phyloP scores from a whole-genome alignment of 2,113 vertebrate genomes.

The Rhea americana region DNA sequence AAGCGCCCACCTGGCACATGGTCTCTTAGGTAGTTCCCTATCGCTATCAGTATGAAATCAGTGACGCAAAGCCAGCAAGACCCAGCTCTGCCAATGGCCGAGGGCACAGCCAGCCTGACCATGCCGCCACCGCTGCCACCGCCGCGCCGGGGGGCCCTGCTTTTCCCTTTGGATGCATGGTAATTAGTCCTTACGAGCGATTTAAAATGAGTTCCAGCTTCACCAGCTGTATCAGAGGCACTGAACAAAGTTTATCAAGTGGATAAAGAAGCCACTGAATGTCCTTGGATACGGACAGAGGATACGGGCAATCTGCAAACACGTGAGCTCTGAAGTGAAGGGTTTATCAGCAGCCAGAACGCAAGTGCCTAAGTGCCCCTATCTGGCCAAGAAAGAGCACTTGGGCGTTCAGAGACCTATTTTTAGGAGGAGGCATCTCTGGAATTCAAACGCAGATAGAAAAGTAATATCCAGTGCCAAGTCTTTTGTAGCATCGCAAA shows the following conservation, averaged over 20 bases:
- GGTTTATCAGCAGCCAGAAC: not conserved
- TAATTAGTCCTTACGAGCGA: not conserved
- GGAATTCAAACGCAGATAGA: conserved; percentile 40
- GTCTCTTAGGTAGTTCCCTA: not conserved
- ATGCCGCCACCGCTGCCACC: not conserved
- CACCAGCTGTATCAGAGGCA: not conserved
- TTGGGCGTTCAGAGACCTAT: conserved; percentile 53
- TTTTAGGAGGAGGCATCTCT: conserved; percentile 66
- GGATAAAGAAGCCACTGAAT: conserved; percentile 9
- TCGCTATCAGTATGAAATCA: not conserved
- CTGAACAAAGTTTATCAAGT: conserved; percentile 1
- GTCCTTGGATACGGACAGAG: not conserved
- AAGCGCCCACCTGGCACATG: accelerated
- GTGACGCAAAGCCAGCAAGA: not conserved
- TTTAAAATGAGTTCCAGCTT: not conserved
- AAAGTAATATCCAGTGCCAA: not conserved
- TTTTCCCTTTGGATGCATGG: not conserved
- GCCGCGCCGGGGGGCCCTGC: not conserved
- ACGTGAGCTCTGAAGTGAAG: conserved; percentile 16
- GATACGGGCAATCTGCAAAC: conserved; percentile 15
- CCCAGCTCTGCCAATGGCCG: not conserved
- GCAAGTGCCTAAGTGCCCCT: conserved; percentile 37
- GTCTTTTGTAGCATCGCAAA: not conserved
- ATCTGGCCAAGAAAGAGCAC: conserved; percentile 43
- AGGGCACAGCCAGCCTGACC: accelerated